Conservation (phyloP, 2,113 vertebrate species). For the Tautogolabrus adspersus region DNA sequence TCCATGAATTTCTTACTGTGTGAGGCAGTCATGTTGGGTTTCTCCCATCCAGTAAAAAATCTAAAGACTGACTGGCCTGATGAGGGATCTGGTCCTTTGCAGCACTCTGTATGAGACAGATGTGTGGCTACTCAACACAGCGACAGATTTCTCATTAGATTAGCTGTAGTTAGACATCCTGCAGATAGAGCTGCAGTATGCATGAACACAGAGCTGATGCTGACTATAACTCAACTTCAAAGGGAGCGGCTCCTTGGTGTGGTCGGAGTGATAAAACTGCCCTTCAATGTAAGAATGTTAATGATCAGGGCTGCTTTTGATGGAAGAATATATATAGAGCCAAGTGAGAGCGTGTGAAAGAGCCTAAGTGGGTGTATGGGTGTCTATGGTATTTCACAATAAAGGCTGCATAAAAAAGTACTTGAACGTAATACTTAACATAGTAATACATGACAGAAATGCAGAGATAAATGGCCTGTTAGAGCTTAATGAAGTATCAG, state of each 20-base stretch:
- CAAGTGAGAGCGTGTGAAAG: constrained; percentile 74
- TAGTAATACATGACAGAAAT: constrained; percentile 37
- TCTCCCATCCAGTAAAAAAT: constrained; percentile 48
- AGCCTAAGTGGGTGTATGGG: constrained; percentile 33
- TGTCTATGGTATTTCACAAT: constrained; percentile 61
- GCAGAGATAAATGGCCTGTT: constrained; percentile 33
- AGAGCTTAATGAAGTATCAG: constrained; percentile 49
- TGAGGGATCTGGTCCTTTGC: constrained; percentile 36
- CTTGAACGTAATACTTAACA: constrained; percentile 31
- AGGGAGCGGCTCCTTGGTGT: constrained; percentile 59
- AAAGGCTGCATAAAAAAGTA: constrained; percentile 52
- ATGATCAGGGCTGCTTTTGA: constrained; percentile 68
- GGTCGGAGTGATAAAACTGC: constrained; percentile 72
- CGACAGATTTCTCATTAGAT: constrained; percentile 20
- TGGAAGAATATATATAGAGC: constrained; percentile 69
- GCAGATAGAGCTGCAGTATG: constrained; percentile 13
- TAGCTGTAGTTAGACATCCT: constrained; percentile 26
- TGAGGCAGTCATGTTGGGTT: constrained; percentile 7
- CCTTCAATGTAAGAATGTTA: constrained; percentile 79
- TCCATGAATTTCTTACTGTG: constrained; percentile 5
- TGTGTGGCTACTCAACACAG: constrained; percentile 27
- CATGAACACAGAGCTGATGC: constrained; percentile 2
- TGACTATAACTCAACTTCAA: constrained; percentile 62
- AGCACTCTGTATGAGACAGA: constrained; percentile 12
- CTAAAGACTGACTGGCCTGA: constrained; percentile 46